Conservation (phyloP, 2,888 invertebrate genomes). For the Barypeithes pellucidus region DNA sequence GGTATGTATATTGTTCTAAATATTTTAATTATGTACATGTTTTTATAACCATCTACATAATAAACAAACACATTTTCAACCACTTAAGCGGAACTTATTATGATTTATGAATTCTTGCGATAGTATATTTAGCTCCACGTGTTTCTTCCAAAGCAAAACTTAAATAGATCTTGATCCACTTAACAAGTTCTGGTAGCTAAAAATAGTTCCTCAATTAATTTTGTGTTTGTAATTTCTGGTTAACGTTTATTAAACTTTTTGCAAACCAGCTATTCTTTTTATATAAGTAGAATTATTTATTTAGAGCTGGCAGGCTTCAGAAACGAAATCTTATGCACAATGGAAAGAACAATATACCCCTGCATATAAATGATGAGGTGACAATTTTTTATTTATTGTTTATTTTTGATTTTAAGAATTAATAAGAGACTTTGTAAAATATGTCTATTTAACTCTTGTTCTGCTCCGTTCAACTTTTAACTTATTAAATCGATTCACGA, state of each 20-base stretch:
- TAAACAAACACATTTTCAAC: slow-evolving; percentile 9
- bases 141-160: slow-evolving; percentile 14
- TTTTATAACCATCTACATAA: slow-evolving; percentile 14
- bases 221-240: slow-evolving; percentile 3
- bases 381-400: no score
- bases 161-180: slow-evolving; percentile 29
- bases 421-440: no score
- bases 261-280: not conserved
- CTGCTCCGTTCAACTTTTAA: not conserved
- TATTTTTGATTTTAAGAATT: no score
- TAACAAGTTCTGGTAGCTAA: slow-evolving; percentile 22
- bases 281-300: no score
- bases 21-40: slow-evolving; percentile 5
- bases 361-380: no score
- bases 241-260: not conserved
- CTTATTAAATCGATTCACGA: not conserved
- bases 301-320: no score
- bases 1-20: not conserved
- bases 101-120: not conserved
- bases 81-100: slow-evolving; percentile 10
- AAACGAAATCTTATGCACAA: no score
- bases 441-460: not conserved
- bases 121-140: slow-evolving; percentile 21
- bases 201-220: not conserved
- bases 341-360: no score